A percentile compares a stretch with the other conserved stretches of the same genome.
phyloP scores from a whole-genome alignment of 2,888 invertebrate species.

The Schizaphis graminum region DNA sequence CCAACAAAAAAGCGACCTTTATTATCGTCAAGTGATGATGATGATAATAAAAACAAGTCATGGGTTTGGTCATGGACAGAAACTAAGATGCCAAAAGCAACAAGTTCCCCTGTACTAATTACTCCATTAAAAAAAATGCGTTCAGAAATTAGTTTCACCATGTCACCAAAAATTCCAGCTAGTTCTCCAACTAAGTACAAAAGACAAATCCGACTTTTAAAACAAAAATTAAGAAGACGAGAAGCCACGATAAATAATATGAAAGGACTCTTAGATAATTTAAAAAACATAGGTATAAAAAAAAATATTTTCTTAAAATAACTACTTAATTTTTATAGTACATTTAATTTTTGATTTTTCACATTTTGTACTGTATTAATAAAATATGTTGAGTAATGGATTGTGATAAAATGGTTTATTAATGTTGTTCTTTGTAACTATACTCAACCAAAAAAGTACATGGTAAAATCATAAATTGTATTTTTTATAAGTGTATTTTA shows the following conservation, averaged over 20 bases:
- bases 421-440: too few relatives aligned
- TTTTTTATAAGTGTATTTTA: too few relatives aligned
- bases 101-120: not conserved
- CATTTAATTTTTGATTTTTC: too few relatives aligned
- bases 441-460: not conserved
- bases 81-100: too few relatives aligned
- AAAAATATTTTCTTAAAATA: not conserved
- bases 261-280: not conserved
- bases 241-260: not conserved
- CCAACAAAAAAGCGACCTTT: too few relatives aligned
- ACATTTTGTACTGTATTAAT: too few relatives aligned
- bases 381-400: too few relatives aligned
- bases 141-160: not conserved
- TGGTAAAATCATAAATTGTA: not conserved
- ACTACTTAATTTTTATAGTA: too few relatives aligned
- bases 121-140: not conserved
- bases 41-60: too few relatives aligned
- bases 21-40: too few relatives aligned
- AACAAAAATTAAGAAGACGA: conserved; percentile 9
- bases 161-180: not conserved
- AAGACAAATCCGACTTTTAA: not conserved
- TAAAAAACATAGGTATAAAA: not conserved
- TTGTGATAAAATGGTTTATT: too few relatives aligned
- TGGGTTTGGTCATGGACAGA: too few relatives aligned
- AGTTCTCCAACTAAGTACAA: not conserved